A percentile compares a stretch with the other conserved stretches of the same genome.
Evolutionary conservation across 2,888 invertebrate species (phyloP).

Genomic region (Drosophila limbata): DNA sequence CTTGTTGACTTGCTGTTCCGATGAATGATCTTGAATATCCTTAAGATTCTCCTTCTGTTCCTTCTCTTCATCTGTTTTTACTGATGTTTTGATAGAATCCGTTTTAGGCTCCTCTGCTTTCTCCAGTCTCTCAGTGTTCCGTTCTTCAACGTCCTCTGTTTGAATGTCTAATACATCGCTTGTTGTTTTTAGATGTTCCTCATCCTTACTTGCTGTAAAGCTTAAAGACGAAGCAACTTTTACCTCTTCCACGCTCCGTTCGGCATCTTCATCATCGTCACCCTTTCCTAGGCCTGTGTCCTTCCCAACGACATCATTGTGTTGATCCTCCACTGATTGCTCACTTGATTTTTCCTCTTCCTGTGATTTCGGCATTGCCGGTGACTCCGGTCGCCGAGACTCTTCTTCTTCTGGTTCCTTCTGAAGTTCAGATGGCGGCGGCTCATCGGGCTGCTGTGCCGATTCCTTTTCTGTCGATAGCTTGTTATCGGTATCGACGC

Average conservation of each 20-base stretch:
- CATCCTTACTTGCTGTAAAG: conserved; percentile 69
- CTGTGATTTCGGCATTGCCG: conserved; percentile 25
- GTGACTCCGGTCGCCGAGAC: conserved; percentile 5
- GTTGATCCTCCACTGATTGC: conserved; percentile 19
- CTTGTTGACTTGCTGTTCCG: conserved; percentile 9
- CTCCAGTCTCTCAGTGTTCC: conserved; percentile 40
- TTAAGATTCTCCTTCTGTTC: conserved; percentile 58
- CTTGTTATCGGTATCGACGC: conserved; percentile 44
- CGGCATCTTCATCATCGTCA: conserved; percentile 19
- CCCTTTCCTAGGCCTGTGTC: conserved; percentile 15
- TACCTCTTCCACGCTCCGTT: conserved; percentile 59
- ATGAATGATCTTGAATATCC: conserved; percentile 21
- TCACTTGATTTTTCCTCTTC: conserved; percentile 18
- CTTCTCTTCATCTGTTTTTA: conserved; percentile 49
- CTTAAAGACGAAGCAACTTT: conserved; percentile 73
- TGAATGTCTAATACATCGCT: conserved; percentile 79
- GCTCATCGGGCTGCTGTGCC: conserved; percentile 12
- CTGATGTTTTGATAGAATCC: conserved; percentile 20
- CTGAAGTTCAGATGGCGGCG: conserved; percentile 5
- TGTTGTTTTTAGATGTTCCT: conserved; percentile 75
- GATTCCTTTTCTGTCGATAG: conserved; percentile 33
- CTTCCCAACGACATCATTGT: conserved; percentile 26
- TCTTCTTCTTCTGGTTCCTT: conserved; percentile 9
- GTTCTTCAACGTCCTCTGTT: conserved; percentile 64
- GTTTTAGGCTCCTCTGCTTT: conserved; percentile 22